phyloP scores from a whole-genome alignment of 2,888 invertebrate genomes.

The Cephalotes varians region DNA sequence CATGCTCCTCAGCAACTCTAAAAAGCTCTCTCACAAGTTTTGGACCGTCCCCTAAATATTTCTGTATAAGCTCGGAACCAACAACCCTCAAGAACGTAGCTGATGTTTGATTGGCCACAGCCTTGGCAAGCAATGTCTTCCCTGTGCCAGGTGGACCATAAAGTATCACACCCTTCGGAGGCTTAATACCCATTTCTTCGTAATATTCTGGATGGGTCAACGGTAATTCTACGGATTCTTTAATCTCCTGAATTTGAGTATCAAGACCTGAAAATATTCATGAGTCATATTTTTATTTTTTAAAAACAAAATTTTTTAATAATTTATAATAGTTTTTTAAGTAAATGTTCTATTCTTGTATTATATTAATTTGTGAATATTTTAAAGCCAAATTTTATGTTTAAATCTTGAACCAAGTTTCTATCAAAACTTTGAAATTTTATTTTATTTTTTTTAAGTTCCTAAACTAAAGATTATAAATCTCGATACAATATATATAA shows the following conservation, averaged over 20 bases:
- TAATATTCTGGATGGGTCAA: slow-evolving; percentile 99
- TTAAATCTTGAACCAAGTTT: background rate
- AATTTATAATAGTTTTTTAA: background rate
- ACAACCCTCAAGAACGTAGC: slow-evolving; percentile 99
- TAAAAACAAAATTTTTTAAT: background rate
- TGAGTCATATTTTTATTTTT: background rate
- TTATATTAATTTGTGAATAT: background rate
- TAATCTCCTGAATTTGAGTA: slow-evolving; percentile 98
- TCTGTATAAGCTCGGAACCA: slow-evolving; percentile 99
- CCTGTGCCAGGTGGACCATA: slow-evolving; percentile 99
- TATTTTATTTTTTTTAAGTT: background rate
- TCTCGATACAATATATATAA: background rate
- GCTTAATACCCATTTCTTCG: slow-evolving; percentile 99
- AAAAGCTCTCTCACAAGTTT: slow-evolving; percentile 99
- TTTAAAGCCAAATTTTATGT: background rate
- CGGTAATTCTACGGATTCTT: slow-evolving; percentile 99
- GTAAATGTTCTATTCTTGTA: background rate
- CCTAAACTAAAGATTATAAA: background rate
- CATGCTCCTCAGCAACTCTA: slow-evolving; percentile 99
- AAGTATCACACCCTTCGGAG: slow-evolving; percentile 99
- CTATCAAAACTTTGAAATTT: background rate
- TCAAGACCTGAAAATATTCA: slow-evolving; percentile 89
- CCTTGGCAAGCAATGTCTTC: slow-evolving; percentile 98
- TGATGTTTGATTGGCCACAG: slow-evolving; percentile 99
- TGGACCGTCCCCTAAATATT: slow-evolving; percentile 99